Evolutionary conservation across 2,113 vertebrate species (phyloP).

Genomic region (Saccopteryx leptura): DNA sequence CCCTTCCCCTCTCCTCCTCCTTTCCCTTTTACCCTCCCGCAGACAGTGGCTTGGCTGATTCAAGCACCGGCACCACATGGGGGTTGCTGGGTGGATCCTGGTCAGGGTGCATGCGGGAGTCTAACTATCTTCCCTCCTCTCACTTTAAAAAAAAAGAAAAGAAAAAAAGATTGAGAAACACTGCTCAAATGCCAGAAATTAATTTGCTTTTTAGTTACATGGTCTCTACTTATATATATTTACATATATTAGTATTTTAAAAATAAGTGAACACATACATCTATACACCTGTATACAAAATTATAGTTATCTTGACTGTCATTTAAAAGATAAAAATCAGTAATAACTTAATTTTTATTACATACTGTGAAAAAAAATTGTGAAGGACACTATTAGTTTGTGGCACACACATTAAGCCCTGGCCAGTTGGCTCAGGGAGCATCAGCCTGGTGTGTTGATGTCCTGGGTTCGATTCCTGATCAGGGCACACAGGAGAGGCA

Average conservation of each 20-base stretch:
- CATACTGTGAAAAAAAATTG: conserved; percentile 40
- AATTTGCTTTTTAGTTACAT: conserved; percentile 7
- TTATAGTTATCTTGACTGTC: not conserved
- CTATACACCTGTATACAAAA: conserved; percentile 48
- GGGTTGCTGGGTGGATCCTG: too few species aligned
- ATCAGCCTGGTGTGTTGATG: too few species aligned
- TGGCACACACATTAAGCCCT: not conserved
- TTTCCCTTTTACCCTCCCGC: too few species aligned
- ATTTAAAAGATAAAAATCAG: conserved; percentile 7
- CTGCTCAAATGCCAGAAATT: not conserved
- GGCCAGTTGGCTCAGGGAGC: too few species aligned
- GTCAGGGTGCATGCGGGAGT: too few species aligned
- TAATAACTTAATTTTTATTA: conserved; percentile 61
- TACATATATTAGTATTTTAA: not conserved
- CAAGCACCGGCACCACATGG: too few species aligned
- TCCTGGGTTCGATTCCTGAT: too few species aligned
- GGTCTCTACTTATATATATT: conserved; percentile 1
- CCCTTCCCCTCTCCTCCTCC: too few species aligned
- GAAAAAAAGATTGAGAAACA: not conserved
- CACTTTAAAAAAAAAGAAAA: too few species aligned
- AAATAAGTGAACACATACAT: not conserved
- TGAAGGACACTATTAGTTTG: not conserved
- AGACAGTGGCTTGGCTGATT: too few species aligned
- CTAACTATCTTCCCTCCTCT: too few species aligned
- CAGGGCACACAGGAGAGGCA: too few species aligned